These are phyloP conservation scores for Cataglyphis livida DNA, from an alignment of 2,888 invertebrate genomes.

Conservation along the genomic window DNA sequence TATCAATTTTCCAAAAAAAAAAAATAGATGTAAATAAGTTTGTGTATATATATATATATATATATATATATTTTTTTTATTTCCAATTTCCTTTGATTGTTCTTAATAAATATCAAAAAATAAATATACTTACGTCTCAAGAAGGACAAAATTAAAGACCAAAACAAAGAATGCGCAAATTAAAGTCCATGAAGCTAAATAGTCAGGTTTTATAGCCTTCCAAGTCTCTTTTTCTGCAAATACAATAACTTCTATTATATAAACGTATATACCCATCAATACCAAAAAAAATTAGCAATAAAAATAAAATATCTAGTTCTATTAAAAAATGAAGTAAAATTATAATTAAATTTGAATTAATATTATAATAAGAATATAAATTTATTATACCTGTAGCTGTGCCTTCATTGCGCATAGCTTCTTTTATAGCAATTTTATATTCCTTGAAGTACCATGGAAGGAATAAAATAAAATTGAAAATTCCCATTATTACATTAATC, in stretches of 20 bases:
- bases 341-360: neutral
- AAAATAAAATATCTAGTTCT: neutral
- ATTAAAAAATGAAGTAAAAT: conserved; percentile 10
- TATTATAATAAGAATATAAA: neutral
- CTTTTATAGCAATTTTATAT: conserved; percentile 91
- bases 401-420: conserved; percentile 92
- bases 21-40: neutral
- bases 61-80: neutral
- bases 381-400: conserved; percentile 87
- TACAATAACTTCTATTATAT: conserved; percentile 21
- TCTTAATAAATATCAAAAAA: conserved; percentile 1
- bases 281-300: neutral
- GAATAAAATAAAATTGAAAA: conserved; percentile 91
- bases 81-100: neutral
- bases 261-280: conserved; percentile 31
- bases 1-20: neutral
- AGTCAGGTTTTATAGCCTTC: conserved; percentile 90
- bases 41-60: too few relatives aligned
- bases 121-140: conserved; percentile 90
- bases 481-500: conserved; percentile 92
- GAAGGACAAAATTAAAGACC: conserved; percentile 94
- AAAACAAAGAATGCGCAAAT: conserved; percentile 93
- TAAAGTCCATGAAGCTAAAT: conserved; percentile 92
- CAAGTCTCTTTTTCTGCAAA: conserved; percentile 91
- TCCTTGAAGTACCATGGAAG: conserved; percentile 92